These are phyloP conservation scores for Platichthys flesus DNA, from an alignment of 2,113 vertebrate genomes.

Conservation along the genomic window DNA sequence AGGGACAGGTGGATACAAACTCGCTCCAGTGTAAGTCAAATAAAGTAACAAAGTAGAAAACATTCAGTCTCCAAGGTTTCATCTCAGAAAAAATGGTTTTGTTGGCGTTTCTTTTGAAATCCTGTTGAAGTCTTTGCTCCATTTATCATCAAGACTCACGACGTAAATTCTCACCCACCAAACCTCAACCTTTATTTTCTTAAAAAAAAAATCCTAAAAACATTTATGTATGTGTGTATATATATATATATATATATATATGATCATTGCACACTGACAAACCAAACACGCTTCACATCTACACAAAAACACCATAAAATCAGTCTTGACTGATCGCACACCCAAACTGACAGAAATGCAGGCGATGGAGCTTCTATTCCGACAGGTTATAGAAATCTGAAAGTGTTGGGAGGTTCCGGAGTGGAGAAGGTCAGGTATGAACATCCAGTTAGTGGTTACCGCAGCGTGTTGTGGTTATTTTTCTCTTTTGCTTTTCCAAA, in stretches of 20 bases:
- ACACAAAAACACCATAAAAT: constrained; percentile 4
- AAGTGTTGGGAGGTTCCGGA: background rate
- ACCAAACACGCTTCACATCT: background rate
- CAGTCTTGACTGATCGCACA: background rate
- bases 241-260: background rate
- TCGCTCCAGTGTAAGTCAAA: constrained; percentile 52
- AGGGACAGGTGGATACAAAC: constrained; percentile 3
- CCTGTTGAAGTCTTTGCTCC: constrained; percentile 4
- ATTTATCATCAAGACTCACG: constrained; percentile 16
- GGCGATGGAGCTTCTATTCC: constrained; percentile 18
- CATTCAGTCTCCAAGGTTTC: constrained; percentile 21
- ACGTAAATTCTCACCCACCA: background rate
- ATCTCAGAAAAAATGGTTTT: constrained; percentile 5
- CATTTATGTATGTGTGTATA: background rate
- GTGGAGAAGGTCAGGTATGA: constrained; percentile 9
- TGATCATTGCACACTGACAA: constrained; percentile 15
- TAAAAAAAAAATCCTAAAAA: background rate
- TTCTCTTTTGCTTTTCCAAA: background rate
- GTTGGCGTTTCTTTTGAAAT: constrained; percentile 21
- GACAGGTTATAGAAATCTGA: constrained; percentile 28
- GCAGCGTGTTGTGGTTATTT: background rate
- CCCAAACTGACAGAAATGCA: constrained; percentile 19
- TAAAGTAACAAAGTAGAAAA: constrained; percentile 24
- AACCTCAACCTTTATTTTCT: constrained; percentile 1
- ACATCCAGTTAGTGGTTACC: constrained; percentile 37